Percentiles rank a stretch among this genome's conserved stretches.
These are phyloP conservation scores for Dunckerocampus dactyliophorus DNA, from an alignment of 2,113 vertebrate genomes.

Conservation along the genomic window DNA sequence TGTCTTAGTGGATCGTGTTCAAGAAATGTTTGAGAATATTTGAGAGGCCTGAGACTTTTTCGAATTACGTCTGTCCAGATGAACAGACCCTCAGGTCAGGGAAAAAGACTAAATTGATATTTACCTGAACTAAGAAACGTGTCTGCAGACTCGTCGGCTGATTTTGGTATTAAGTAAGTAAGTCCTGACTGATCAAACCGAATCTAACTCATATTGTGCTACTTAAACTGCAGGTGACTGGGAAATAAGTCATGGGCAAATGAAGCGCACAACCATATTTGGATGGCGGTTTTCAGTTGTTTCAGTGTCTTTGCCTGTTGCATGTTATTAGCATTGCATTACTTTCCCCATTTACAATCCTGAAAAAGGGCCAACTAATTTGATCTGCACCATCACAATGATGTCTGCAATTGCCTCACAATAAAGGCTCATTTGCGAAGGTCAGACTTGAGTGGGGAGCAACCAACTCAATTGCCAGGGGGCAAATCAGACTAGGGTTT, in stretches of 20 bases:
- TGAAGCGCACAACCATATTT: neutral
- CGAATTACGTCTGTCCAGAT: constrained; percentile 3
- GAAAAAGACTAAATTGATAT: neutral
- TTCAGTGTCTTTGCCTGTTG: neutral
- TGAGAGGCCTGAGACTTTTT: constrained; percentile 28
- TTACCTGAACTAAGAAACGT: neutral
- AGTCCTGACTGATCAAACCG: neutral
- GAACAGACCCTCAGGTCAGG: neutral
- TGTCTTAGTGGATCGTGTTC: constrained; percentile 22
- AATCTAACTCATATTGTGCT: neutral
- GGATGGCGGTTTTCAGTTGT: neutral
- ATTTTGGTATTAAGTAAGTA: neutral
- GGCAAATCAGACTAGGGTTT: neutral
- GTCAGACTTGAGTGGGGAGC: neutral
- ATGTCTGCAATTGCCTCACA: neutral
- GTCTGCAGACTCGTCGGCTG: neutral
- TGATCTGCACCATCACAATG: neutral
- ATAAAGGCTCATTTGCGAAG: neutral
- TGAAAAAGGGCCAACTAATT: neutral
- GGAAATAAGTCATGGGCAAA: neutral
- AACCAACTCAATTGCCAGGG: neutral
- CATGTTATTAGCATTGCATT: neutral
- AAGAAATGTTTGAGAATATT: constrained; percentile 19
- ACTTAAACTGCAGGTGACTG: neutral
- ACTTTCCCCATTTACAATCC: neutral